phyloP scores from a whole-genome alignment of 2,888 invertebrate species.

The Sabatieria punctata region DNA sequence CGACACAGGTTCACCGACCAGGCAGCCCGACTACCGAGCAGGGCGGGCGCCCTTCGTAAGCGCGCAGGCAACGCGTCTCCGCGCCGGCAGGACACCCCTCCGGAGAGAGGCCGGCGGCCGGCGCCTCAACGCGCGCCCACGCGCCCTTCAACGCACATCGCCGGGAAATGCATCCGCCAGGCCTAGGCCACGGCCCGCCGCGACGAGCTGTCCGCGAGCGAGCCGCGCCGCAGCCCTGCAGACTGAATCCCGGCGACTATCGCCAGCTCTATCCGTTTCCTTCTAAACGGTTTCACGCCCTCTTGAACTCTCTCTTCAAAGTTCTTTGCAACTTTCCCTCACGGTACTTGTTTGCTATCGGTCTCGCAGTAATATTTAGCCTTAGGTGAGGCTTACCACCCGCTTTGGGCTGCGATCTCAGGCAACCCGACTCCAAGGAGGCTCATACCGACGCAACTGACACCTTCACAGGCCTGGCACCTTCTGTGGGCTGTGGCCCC shows the following conservation, averaged over 20 bases:
- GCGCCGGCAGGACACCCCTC: conserved; percentile 6
- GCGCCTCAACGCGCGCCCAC: conserved; percentile 3
- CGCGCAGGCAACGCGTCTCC: neutral
- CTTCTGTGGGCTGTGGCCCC: conserved; percentile 24
- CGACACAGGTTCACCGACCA: neutral
- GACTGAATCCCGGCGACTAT: conserved; percentile 4
- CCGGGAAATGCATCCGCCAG: conserved; percentile 11
- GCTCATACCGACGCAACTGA: conserved; percentile 13
- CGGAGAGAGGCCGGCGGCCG: neutral
- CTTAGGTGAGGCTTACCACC: conserved; percentile 45
- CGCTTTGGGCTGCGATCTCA: conserved; percentile 46
- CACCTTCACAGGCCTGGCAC: conserved; percentile 34
- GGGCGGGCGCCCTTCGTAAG: no score
- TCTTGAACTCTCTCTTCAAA: conserved; percentile 49
- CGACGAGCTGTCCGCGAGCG: no score
- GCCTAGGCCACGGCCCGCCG: no score
- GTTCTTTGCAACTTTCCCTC: conserved; percentile 54
- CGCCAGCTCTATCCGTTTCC: conserved; percentile 33
- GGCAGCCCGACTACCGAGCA: neutral
- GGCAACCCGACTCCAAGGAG: conserved; percentile 44
- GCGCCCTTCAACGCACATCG: conserved; percentile 9
- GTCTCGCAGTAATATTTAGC: conserved; percentile 47
- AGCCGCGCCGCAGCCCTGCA: no score
- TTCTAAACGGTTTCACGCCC: conserved; percentile 40
- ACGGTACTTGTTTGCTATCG: no score